These are phyloP conservation scores for Doris montereyensis DNA, from an alignment of 2,888 invertebrate species.

Conservation along the genomic window DNA sequence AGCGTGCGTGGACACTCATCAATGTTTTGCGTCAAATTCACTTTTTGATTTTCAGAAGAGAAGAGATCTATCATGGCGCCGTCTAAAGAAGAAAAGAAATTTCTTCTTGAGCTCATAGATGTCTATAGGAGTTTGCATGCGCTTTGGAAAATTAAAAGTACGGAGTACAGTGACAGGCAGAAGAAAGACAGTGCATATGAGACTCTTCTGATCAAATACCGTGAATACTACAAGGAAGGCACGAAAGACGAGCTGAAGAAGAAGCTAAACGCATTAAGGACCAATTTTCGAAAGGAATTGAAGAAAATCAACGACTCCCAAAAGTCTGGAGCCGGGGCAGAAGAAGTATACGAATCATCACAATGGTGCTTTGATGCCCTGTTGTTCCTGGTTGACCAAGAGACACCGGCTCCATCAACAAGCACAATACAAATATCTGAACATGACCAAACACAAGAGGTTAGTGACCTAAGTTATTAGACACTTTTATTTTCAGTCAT, in stretches of 20 bases:
- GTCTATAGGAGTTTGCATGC: slow-evolving; percentile 50
- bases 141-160: slow-evolving; percentile 55
- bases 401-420: background rate
- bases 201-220: slow-evolving; percentile 41
- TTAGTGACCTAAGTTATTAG: background rate
- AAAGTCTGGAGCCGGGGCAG: slow-evolving; percentile 33
- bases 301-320: slow-evolving; percentile 48
- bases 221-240: slow-evolving; percentile 35
- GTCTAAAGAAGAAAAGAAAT: slow-evolving; percentile 15
- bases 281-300: slow-evolving; percentile 54
- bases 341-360: slow-evolving; percentile 36
- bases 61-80: slow-evolving; percentile 5
- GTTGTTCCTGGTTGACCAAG: slow-evolving; percentile 33
- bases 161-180: slow-evolving; percentile 52
- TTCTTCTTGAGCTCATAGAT: slow-evolving; percentile 52
- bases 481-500: no score
- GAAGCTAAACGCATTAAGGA: slow-evolving; percentile 54
- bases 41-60: slow-evolving; percentile 16
- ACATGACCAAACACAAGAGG: background rate
- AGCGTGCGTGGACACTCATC: slow-evolving; percentile 1
- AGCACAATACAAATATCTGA: background rate
- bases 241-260: slow-evolving; percentile 48
- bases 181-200: slow-evolving; percentile 47
- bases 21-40: slow-evolving; percentile 10
- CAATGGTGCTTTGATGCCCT: slow-evolving; percentile 42